A percentile compares a stretch with the other conserved stretches of the same genome.
Conservation (phyloP, 2,888 invertebrate species). For the Anthophora plumipes region DNA sequence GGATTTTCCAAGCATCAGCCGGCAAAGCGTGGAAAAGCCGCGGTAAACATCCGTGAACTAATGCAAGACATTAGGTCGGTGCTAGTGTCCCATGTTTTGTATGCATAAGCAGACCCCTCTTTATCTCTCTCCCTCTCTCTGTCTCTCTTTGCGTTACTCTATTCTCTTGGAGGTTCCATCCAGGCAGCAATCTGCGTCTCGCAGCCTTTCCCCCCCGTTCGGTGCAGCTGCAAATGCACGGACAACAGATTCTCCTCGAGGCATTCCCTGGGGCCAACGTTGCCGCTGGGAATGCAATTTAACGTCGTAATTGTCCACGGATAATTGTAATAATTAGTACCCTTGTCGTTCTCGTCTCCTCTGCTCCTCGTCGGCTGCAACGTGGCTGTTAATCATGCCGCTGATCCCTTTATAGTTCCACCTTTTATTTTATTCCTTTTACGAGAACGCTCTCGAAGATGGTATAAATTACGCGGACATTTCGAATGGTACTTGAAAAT, state of each 20-base stretch:
- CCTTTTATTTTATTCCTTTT: background rate
- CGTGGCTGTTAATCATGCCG: slow-evolving; percentile 48
- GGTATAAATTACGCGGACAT: background rate
- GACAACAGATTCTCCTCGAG: slow-evolving; percentile 57
- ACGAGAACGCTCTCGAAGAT: background rate
- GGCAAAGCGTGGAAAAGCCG: slow-evolving; percentile 22
- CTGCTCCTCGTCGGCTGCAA: slow-evolving; percentile 27
- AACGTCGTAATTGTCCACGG: slow-evolving; percentile 75
- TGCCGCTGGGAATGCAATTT: slow-evolving; percentile 72
- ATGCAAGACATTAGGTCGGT: slow-evolving; percentile 46
- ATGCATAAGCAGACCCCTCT: slow-evolving; percentile 54
- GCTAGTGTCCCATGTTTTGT: slow-evolving; percentile 61
- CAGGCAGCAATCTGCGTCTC: slow-evolving; percentile 33
- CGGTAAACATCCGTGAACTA: slow-evolving; percentile 46
- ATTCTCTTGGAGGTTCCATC: slow-evolving; percentile 18
- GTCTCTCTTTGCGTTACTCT: background rate
- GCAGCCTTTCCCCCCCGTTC: slow-evolving; percentile 19
- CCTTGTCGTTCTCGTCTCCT: slow-evolving; percentile 41
- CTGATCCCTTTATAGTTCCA: slow-evolving; percentile 32
- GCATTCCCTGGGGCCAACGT: slow-evolving; percentile 60
- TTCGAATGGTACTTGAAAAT: background rate
- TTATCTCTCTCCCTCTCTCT: slow-evolving; percentile 1
- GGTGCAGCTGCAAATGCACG: slow-evolving; percentile 38
- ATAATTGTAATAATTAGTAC: slow-evolving; percentile 78
- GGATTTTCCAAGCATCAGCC: slow-evolving; percentile 10